phyloP scores from a whole-genome alignment of 2,888 invertebrate genomes.

The Oscheius sp. region DNA sequence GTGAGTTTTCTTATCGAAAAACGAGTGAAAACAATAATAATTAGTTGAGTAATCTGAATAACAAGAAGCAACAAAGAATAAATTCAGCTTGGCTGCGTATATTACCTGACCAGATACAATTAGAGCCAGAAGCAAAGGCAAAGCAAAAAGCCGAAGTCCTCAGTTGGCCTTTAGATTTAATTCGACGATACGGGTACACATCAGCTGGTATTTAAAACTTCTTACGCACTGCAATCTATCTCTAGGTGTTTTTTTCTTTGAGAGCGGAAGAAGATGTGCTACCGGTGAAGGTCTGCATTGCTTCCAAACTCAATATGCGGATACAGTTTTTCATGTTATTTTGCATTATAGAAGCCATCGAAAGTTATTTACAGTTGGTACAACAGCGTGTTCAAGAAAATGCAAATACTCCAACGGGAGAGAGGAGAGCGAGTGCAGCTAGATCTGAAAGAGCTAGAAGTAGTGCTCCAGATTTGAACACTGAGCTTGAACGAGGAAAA shows the following conservation, averaged over 20 bases:
- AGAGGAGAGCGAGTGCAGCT: constrained; percentile 16
- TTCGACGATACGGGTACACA: constrained; percentile 66
- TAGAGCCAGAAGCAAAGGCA: constrained; percentile 31
- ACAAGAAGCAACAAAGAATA: neutral
- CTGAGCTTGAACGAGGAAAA: constrained; percentile 21
- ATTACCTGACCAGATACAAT: constrained; percentile 11
- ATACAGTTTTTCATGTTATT: constrained; percentile 63
- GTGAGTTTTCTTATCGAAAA: no score
- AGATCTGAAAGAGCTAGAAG: constrained; percentile 20
- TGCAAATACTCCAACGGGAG: constrained; percentile 33
- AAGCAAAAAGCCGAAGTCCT: constrained; percentile 51
- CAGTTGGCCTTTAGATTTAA: constrained; percentile 62
- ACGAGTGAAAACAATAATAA: no score
- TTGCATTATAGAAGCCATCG: neutral
- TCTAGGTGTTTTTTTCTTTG: constrained; percentile 66
- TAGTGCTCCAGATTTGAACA: constrained; percentile 13
- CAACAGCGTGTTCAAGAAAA: constrained; percentile 54
- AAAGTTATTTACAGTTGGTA: constrained; percentile 42
- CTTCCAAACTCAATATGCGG: constrained; percentile 66
- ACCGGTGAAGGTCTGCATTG: constrained; percentile 68
- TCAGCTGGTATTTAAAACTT: constrained; percentile 47
- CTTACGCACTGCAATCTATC: constrained; percentile 45
- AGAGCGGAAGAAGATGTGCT: constrained; percentile 64
- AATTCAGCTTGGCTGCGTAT: constrained; percentile 58
- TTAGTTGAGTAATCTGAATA: neutral